Conservation (phyloP, 64 coral and sea anemone genomes). For the Dendronephthya gigantea region DNA sequence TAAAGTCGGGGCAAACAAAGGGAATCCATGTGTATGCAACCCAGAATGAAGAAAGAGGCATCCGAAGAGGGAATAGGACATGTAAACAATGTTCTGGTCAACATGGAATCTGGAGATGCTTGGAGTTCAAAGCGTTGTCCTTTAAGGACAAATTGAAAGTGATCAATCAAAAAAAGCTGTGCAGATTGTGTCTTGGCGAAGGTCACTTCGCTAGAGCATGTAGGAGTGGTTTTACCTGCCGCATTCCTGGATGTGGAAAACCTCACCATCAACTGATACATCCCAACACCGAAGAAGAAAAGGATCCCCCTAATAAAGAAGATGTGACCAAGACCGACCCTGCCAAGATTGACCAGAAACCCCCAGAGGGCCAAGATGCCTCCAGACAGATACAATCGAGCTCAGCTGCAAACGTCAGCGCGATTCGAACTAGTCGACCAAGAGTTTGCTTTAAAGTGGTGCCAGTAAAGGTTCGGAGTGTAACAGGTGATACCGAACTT, state of each 20-base stretch:
- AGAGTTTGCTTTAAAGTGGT: conserved; percentile 60
- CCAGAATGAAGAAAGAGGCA: conserved; percentile 7
- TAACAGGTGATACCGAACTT: conserved; percentile 17
- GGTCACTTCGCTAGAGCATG: conserved; percentile 47
- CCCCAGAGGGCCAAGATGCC: neutral
- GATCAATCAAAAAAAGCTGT: conserved; percentile 44
- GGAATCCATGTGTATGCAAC: neutral
- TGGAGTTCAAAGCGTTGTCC: conserved; percentile 34
- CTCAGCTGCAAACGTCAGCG: neutral
- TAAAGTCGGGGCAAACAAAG: neutral
- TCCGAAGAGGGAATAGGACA: neutral
- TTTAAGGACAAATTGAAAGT: conserved; percentile 37
- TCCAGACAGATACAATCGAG: neutral
- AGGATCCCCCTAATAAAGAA: neutral
- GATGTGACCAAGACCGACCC: neutral
- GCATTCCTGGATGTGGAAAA: conserved; percentile 30
- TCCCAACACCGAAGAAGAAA: neutral
- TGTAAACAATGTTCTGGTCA: conserved; percentile 36
- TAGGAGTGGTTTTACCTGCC: conserved; percentile 43
- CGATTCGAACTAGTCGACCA: neutral
- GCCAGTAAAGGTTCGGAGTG: conserved; percentile 39
- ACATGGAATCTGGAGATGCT: conserved; percentile 47
- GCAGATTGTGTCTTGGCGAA: conserved; percentile 37
- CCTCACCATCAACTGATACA: conserved; percentile 51
- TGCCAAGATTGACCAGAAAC: neutral